Evolutionary conservation across 2,113 vertebrate species (phyloP), one percentile per base, ranked within the genome.

Genomic region (Gambusia affinis): DNA sequence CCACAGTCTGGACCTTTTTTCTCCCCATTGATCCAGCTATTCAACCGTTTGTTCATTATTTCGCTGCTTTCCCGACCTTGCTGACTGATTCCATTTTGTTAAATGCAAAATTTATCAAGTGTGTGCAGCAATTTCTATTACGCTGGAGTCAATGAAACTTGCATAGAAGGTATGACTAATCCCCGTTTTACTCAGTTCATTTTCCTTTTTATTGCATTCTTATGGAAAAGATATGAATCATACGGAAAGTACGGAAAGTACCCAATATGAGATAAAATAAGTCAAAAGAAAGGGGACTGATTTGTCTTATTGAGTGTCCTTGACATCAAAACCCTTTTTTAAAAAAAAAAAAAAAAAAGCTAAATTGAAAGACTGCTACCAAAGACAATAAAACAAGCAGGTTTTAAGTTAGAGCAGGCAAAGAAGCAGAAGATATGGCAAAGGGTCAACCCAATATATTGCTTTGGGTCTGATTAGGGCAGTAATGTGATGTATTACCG

Each of bases 221-320:
- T 22, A 68, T 31, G 57, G 31, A 72, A 85, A 79, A 62, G 19
- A 70, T 76, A 65, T 65, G 82, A 75, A 75, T 85, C 39, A 54
- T 71, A 77, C 68, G 22, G 84, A 74, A 86, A 75, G 72, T 71
- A 77, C 68, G 22, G 84, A 74, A 86, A 75, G 72, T 62, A 66
- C 60, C 14, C n/a, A 62, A 75, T 70, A 31, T 54, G 28, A 71
- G 67, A 79, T 79, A 65, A 80, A 79, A 79, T 12, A 73, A 29
- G 60, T 70, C 17, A 27, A 79, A 75, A 19, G 12, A 54, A 69
- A 51, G 37, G 57, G 42, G 60, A 78, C 78, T 22, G 77, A 73
- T 82, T 84, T 65, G 51, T 78, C 54, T 54, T 8, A 0, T 30
- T 44, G 28, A 62, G 44, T 61, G 44, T 70, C 29, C 72, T 44